Evolutionary conservation across 2,888 invertebrate species (phyloP).

Genomic region (Phorcus lineatus): DNA sequence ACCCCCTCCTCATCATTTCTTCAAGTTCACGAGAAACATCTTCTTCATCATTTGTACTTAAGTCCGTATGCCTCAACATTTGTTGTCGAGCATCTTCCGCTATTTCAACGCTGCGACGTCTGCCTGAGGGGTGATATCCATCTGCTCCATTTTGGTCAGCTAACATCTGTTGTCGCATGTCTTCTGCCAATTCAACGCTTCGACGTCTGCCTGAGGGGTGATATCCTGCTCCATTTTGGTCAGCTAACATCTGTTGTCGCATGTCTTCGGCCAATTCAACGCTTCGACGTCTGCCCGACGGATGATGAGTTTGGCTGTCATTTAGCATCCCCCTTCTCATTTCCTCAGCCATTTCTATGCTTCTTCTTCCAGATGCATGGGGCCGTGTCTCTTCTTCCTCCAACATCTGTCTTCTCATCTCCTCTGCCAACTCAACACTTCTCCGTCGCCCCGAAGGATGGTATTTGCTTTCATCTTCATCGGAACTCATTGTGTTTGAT

Average conservation of each 20-base stretch:
- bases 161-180: background rate
- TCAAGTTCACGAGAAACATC: slow-evolving; percentile 38
- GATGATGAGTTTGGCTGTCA: too few species aligned
- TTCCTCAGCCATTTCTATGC: too few species aligned
- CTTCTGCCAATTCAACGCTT: background rate
- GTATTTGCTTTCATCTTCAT: background rate
- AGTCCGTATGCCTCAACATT: background rate
- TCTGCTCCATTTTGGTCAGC: background rate
- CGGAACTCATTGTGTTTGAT: background rate
- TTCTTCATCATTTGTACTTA: slow-evolving; percentile 30
- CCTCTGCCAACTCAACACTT: background rate
- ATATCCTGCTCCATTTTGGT: background rate
- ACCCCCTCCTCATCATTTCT: slow-evolving; percentile 36
- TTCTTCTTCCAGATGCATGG: too few species aligned
- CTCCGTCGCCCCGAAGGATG: background rate
- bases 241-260: background rate
- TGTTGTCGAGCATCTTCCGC: background rate
- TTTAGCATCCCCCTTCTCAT: too few species aligned
- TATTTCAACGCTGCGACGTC: background rate
- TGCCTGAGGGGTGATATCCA: background rate
- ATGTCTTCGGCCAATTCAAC: background rate
- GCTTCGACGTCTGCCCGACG: background rate
- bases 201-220: background rate
- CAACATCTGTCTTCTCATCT: too few species aligned
- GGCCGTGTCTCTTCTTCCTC: too few species aligned